Conservation (phyloP, 2,888 invertebrate genomes). For the Ophioninae sp. region DNA sequence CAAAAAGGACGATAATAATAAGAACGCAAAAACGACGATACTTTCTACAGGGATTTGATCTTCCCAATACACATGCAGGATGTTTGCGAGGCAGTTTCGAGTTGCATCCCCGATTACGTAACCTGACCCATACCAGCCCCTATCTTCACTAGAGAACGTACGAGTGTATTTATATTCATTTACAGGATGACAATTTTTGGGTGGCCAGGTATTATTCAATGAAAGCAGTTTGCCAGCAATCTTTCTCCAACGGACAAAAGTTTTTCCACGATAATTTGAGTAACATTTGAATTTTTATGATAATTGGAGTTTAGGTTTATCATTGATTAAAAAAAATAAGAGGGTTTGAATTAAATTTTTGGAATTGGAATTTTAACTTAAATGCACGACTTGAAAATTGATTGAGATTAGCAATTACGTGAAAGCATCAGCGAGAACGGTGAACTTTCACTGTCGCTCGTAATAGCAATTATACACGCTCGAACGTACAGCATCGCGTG, state of each 20-base stretch:
- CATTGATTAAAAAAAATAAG: too few relatives aligned
- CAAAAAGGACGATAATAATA: neutral
- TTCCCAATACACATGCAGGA: constrained; percentile 1
- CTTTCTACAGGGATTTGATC: constrained; percentile 7
- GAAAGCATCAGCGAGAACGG: neutral
- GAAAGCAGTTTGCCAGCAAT: too few relatives aligned
- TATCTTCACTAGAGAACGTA: constrained; percentile 6
- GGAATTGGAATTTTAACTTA: too few relatives aligned
- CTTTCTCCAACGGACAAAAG: too few relatives aligned
- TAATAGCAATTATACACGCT: constrained; percentile 60
- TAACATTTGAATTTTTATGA: too few relatives aligned
- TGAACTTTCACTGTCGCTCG: constrained; percentile 52
- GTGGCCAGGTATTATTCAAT: neutral
- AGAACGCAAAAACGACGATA: constrained; percentile 3
- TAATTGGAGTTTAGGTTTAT: too few relatives aligned
- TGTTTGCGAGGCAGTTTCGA: constrained; percentile 43
- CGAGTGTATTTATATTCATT: too few relatives aligned
- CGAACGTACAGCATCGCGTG: constrained; percentile 71
- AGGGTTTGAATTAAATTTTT: too few relatives aligned
- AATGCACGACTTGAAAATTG: too few relatives aligned
- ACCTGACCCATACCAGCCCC: constrained; percentile 45
- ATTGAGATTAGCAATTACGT: neutral
- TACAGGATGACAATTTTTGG: neutral
- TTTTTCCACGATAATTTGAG: too few relatives aligned
- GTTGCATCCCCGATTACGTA: constrained; percentile 54